Evolutionary conservation across 2,888 invertebrate genomes (phyloP).

Genomic region (Scaptomyza flava): DNA sequence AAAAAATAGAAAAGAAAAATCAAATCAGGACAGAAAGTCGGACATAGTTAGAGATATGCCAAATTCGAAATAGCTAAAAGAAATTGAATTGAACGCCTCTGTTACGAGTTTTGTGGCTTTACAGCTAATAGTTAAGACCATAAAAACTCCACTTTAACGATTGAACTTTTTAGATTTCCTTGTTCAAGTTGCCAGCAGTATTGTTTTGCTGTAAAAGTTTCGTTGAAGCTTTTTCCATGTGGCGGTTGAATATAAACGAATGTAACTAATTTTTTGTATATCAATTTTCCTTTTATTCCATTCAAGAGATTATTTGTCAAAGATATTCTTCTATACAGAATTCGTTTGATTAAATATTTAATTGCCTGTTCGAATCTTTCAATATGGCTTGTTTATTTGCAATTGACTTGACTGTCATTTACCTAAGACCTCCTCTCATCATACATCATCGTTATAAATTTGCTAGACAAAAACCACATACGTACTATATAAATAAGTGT

Average conservation of each 20-base stretch:
- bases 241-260: neutral
- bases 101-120: slow-evolving; percentile 27
- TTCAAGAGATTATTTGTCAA: neutral
- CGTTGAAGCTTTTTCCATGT: neutral
- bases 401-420: slow-evolving; percentile 29
- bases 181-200: neutral
- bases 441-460: slow-evolving; percentile 3
- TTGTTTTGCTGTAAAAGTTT: neutral
- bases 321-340: neutral
- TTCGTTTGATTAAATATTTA: neutral
- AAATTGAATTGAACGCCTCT: slow-evolving; percentile 56
- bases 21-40: slow-evolving; percentile 40
- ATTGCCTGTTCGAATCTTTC: slow-evolving; percentile 1
- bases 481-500: no score
- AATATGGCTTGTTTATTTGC: slow-evolving; percentile 32
- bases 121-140: slow-evolving; percentile 24
- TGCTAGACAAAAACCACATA: no score
- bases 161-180: neutral
- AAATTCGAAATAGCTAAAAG: slow-evolving; percentile 39
- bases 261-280: neutral
- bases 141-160: slow-evolving; percentile 5
- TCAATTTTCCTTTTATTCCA: neutral
- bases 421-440: slow-evolving; percentile 41
- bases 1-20: slow-evolving; percentile 26
- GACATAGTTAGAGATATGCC: slow-evolving; percentile 16